Base-by-base conservation (phyloP, 92 coral and sea anemone species). In the Phenganax marumi region DNA sequence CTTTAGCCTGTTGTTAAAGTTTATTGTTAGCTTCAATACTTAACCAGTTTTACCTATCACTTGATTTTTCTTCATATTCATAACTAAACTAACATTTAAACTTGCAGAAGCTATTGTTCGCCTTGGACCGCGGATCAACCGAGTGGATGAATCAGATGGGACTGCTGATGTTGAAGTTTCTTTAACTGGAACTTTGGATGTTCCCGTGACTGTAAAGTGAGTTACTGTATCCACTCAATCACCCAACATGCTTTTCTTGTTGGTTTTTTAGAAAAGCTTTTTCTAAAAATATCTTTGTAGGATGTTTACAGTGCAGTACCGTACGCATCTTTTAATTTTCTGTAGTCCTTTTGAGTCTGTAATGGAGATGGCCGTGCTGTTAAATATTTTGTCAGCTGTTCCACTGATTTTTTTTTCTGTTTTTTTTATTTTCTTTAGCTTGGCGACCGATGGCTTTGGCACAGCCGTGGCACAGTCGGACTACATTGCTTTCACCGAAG, bases 131-230 rank as follows among this genome's bases (percentile, higher is more conserved):
- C 3, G 0, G 2, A 10, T 6, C 17, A 14, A 23, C 25, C 49
- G 6, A 7, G n/a, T 8, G 12, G 25, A 54, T 0, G 81, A 62
- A 76, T 65, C 21, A 54, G 52, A 19, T n/a, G 46, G 68, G 54
- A 8, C 26, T 18, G 52, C 43, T 52, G 16, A 0, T 76, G 58
- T 76, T 13, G 69, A 12, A 8, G 56, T 76, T 43, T 58, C n/a
- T 19, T 54, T 76, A 50, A 56, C 68, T 22, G 81, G 68, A 57
- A 53, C n/a, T 8, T 26, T 76, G 68, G 81, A 76, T 55, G 22
- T 26, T 25, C 52, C 81, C 3, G 81, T 76, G 18, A 76, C 68
- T 3, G 81, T 76, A 22, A 76, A 62, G 81, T 76, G 54, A 54
- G 81, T 76, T 62, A 2, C 11, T 33, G 2, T 5, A 0, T 33